Evolutionary conservation across 2,797 vertebrate species (phyloP), one percentile per base, ranked within the genome.

Genomic region (Clarias pachynema): DNA sequence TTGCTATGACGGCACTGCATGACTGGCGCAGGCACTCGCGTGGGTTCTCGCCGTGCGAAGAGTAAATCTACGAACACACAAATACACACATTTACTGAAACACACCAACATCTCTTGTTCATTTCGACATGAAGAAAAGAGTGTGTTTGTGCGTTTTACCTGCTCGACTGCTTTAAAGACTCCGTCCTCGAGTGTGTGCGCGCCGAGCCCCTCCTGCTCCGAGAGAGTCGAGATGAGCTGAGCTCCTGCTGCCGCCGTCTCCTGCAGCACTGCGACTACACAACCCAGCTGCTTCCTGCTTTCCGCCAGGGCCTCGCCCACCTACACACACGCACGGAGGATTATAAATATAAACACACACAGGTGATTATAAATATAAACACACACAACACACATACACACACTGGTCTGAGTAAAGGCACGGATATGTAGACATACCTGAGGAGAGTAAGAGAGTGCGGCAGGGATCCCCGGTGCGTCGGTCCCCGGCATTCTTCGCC

Each of bases 401-500:
- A 72, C 7, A 14, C 8, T 16, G 14, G 16, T 14, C 2, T 3
- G 49, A 53, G 49, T 2, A 53, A 53, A 53, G 49, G 12, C 49
- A 3, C 20, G 34, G 0, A 2, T 10, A 4, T 9, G 31, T 22
- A 24, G 24, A 74, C 66, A 22, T 5, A 89, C 89, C 89, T 83
- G 74, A 16, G 62, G 53, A 9, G 77, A 5, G 83, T 85, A 90
- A 31, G 49, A 53, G 49, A 90, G 84, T 2, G 89, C 89, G 0
- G 86, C 75, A 2, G 87, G 87, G 56, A 98, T 99, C 0, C 98
- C 98, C 0, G 97, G 97, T 0, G 97, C 98, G 0, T 98, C 97
- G 0, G 98, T 98, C 10, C 97, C 97, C 0, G 98, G 98, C 98
- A 99, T 99, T 74, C 98, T 95, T 87, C 98, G 96, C 6, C 98